A percentile compares a stretch with the other conserved stretches of the same genome.
Conservation (phyloP, 2,113 vertebrate species). For the Cichladusa arquata region DNA sequence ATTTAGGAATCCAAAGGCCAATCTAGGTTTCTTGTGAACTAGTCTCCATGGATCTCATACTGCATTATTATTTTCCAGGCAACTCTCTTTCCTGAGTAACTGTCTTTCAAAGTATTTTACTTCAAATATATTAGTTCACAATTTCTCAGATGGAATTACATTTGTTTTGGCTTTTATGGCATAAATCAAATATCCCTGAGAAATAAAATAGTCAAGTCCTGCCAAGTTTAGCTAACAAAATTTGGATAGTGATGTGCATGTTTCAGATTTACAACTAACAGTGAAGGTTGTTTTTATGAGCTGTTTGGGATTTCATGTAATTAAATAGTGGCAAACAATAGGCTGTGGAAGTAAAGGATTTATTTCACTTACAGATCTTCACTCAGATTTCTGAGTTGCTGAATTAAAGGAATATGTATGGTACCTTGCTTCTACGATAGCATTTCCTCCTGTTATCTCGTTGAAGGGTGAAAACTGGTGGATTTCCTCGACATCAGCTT, state of each 20-base stretch:
- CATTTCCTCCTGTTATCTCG: slow-evolving; percentile 53
- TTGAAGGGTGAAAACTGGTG: slow-evolving; percentile 68
- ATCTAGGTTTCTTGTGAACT: not conserved
- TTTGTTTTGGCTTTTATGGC: slow-evolving; percentile 54
- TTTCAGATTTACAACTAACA: slow-evolving; percentile 47
- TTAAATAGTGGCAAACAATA: slow-evolving; percentile 31
- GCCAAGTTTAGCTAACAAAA: slow-evolving; percentile 51
- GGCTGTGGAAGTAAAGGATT: not conserved
- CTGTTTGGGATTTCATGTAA: slow-evolving; percentile 34
- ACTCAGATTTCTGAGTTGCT: not conserved
- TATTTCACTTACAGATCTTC: not conserved
- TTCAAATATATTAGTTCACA: slow-evolving; percentile 33
- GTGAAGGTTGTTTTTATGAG: slow-evolving; percentile 19
- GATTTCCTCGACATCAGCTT: slow-evolving; percentile 58
- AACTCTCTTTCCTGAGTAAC: slow-evolving; percentile 9
- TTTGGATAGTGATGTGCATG: slow-evolving; percentile 25
- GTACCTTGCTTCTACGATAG: slow-evolving; percentile 66
- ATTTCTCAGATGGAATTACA: slow-evolving; percentile 32
- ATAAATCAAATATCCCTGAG: slow-evolving; percentile 56
- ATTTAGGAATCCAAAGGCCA: slow-evolving; percentile 8
- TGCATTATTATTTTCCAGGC: slow-evolving; percentile 28
- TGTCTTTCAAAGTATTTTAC: slow-evolving; percentile 46
- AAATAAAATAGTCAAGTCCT: slow-evolving; percentile 42
- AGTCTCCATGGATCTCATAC: slow-evolving; percentile 3
- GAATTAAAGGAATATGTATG: not conserved